Evolutionary conservation across 2,888 invertebrate genomes (phyloP).

Genomic region (Tricholauxania praeusta): DNA sequence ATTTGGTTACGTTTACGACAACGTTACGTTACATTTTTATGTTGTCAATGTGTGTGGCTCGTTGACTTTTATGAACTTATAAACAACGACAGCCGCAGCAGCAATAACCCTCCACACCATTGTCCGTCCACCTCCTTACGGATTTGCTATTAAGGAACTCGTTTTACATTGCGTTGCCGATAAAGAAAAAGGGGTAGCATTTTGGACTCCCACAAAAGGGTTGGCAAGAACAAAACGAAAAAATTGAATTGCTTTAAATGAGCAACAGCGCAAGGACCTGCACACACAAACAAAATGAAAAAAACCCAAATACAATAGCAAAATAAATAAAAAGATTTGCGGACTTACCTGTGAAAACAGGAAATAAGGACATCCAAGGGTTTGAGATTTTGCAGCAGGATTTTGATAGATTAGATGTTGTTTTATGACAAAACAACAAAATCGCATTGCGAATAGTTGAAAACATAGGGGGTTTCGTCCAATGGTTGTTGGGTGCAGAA

Average conservation of each 20-base stretch:
- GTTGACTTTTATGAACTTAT: constrained; percentile 67
- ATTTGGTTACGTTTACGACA: constrained; percentile 12
- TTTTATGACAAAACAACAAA: neutral
- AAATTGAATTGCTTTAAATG: constrained; percentile 29
- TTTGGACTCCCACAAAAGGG: no score
- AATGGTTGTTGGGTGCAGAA: neutral
- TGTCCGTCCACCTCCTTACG: constrained; percentile 1
- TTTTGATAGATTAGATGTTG: constrained; percentile 22
- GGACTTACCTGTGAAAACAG: constrained; percentile 58
- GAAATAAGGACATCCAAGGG: neutral
- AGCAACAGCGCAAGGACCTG: constrained; percentile 12
- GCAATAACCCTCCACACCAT: constrained; percentile 48
- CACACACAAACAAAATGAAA: neutral
- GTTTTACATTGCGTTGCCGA: constrained; percentile 3
- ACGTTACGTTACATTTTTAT: constrained; percentile 33
- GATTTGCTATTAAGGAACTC: constrained; percentile 13
- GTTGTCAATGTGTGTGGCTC: constrained; percentile 51
- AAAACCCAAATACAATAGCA: constrained; percentile 51
- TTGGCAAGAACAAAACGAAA: neutral
- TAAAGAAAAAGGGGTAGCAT: constrained; percentile 12
- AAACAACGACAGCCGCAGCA: constrained; percentile 54
- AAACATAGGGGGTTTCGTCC: neutral
- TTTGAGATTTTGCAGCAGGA: neutral
- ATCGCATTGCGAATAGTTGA: constrained; percentile 1
- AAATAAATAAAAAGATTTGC: constrained; percentile 64